Base-by-base conservation (phyloP, 2,888 invertebrate genomes). In the Drosophila cognata region DNA sequence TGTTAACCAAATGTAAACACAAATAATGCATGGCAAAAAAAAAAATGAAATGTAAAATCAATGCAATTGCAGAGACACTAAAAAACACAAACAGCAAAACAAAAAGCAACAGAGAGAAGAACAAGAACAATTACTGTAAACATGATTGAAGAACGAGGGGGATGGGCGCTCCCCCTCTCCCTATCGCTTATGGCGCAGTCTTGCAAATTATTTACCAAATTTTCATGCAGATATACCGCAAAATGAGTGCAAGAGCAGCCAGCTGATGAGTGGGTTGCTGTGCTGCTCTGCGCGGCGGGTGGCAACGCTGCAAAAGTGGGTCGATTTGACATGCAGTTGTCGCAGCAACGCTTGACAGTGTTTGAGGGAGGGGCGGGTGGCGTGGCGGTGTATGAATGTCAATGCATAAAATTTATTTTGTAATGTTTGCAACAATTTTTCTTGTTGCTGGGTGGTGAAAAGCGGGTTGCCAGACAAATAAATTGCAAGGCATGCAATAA, bases 401-500 rank as follows among this genome's bases (percentile, higher is more conserved):
- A 89, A 88, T 89, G 86, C 80, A 87, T 81, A 79, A 82, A 89
- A 82, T 88, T 82, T 82, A 89, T 84, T 80, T 82, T 77, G 80
- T 77, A 86, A 77, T 82, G 78, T 80, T 81, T 86, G 76, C 74
- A 89, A 82, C 89, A 74, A 90, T 88, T 88, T 86, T 90, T 90
- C 77, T 70, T 72, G 25, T 33, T 33, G 31, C 55, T 21, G 43
- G 59, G 25, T 5, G n/a, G 52, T 6, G 38, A 41, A n/a, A 35
- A 50, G 29, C 57, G 62, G 64, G 33, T 64, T 73, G 43, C 57
- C 71, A 90, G 77, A 82, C 83, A 84, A 91, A 91, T 89, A 90
- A 86, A 91, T 91, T 89, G 91, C 90, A 78, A 81, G 84, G 81
- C 90, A 86, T 88, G 90, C 89, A 89, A 88, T 84, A 89, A 89